phyloP scores from a whole-genome alignment of 2,797 vertebrate genomes.

The Syngnathus acus region DNA sequence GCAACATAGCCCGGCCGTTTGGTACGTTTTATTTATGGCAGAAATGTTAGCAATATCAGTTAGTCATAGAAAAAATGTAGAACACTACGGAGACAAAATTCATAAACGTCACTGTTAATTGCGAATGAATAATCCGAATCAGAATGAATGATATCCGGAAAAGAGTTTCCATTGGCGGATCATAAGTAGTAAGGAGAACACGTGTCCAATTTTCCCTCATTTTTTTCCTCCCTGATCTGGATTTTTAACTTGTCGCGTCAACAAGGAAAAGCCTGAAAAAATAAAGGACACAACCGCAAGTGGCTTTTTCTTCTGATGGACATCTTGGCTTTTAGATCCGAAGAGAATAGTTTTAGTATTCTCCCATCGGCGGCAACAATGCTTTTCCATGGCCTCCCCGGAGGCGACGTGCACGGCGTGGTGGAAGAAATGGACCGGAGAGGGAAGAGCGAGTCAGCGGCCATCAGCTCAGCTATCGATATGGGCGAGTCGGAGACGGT shows the following conservation, averaged over 20 bases:
- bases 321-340: conserved; percentile 75
- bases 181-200: conserved; percentile 62
- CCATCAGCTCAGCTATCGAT: conserved; percentile 97
- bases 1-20: neutral
- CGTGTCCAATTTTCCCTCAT: conserved; percentile 55
- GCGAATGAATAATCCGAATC: conserved; percentile 40
- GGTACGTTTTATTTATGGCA: neutral
- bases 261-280: conserved; percentile 25
- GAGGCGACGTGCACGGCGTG: conserved; percentile 93
- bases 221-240: conserved; percentile 52
- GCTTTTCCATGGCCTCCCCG: conserved; percentile 98
- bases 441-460: conserved; percentile 86
- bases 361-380: conserved; percentile 80
- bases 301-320: conserved; percentile 70
- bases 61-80: neutral
- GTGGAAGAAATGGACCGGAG: conserved; percentile 97
- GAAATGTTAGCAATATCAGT: neutral
- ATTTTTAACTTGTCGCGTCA: conserved; percentile 55
- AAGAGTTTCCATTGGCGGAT: conserved; percentile 64
- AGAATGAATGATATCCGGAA: conserved; percentile 40
- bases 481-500: conserved; percentile 97
- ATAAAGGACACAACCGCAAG: conserved; percentile 34
- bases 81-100: neutral
- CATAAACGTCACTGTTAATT: conserved; percentile 17
- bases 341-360: conserved; percentile 77